Conservation (phyloP, 2,888 invertebrate species). For the Rhyacophila evoluta region DNA sequence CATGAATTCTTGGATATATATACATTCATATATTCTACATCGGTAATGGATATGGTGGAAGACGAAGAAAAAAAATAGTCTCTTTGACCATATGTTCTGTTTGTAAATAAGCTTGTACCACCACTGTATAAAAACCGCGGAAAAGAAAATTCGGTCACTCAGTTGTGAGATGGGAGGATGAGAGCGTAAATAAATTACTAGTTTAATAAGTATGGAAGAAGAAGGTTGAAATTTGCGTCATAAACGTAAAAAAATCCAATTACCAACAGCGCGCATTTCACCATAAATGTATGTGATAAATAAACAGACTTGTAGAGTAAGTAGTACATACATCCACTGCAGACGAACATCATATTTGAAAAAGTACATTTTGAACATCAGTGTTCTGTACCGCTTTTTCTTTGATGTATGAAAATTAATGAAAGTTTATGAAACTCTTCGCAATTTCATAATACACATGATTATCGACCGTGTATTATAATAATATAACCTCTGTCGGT, state of each 20-base stretch:
- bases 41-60: too few species aligned
- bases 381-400: background rate
- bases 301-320: background rate
- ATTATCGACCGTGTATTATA: too few species aligned
- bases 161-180: background rate
- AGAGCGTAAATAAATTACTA: slow-evolving; percentile 1
- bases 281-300: slow-evolving; percentile 17
- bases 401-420: background rate
- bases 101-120: too few species aligned
- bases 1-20: too few species aligned
- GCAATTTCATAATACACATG: too few species aligned
- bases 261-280: slow-evolving; percentile 12
- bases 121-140: background rate
- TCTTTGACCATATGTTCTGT: too few species aligned
- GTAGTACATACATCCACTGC: background rate
- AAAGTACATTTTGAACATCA: background rate
- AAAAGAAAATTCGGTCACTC: background rate
- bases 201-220: slow-evolving; percentile 22
- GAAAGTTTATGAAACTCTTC: background rate
- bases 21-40: too few species aligned
- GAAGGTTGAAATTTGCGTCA: background rate
- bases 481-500: too few species aligned
- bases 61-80: too few species aligned
- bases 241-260: slow-evolving; percentile 23
- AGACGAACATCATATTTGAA: background rate